Base-by-base conservation (phyloP, 2,888 invertebrate genomes). In the Dicycla oo region DNA sequence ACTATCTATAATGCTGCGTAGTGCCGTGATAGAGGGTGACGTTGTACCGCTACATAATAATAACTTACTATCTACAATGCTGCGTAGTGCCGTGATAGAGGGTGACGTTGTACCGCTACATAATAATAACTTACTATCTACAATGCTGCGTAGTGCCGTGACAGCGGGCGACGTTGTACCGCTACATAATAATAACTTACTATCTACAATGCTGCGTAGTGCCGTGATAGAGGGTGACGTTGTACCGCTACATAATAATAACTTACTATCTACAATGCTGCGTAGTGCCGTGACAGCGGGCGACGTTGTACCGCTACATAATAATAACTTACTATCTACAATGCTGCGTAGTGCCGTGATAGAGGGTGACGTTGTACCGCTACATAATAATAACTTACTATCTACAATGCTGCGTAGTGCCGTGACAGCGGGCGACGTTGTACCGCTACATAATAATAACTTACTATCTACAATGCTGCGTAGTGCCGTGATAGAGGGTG, bases 91-190 rank as follows among this genome's bases (percentile, higher is more conserved):
- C 7, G 86, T 71, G 18, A 97, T 93, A 15, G 97, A 96, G 40
- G 97, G 97, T 13, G 97, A 97, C 83, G 96, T 90, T n/a, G n/a
- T n/a, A n/a, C n/a, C n/a, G n/a, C n/a, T n/a, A n/a, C n/a, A n/a
- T n/a, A n/a, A n/a, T 18, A n/a, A 34, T 34, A 45, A 64, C 96
- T 95, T 89, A 98, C 98, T 96, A 79, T 96, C 88, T 18, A 97
- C 93, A 71, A 98, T 96, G 6, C 87, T 84, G 18, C 93, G 92
- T 7, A 98, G 95, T 4, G 97, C 96, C 7, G 86, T 71, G 18
- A 97, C 94, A 15, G 97, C 96, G 40, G 97, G 97, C 15, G 97
- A 97, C 83, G 96, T 90, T n/a, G n/a, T n/a, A n/a, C n/a, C n/a
- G n/a, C n/a, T n/a, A n/a, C n/a, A n/a, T n/a, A n/a, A n/a, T 18